These are phyloP conservation scores for Phenganax subtilis DNA, from an alignment of 92 coral and sea anemone species.

Conservation along the genomic window DNA sequence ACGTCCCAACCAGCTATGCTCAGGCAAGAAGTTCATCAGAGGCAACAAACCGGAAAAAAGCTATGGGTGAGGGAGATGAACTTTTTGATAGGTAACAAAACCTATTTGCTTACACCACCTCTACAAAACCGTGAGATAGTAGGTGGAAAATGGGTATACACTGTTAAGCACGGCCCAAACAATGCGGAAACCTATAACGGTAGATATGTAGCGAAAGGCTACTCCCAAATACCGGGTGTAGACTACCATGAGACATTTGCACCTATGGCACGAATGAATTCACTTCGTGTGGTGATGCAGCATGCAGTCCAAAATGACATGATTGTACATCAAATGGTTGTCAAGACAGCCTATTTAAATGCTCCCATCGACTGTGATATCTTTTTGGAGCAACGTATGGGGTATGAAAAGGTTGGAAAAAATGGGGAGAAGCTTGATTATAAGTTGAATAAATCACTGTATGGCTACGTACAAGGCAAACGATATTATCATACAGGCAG, in stretches of 20 bases:
- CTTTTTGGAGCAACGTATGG: conserved; percentile 31
- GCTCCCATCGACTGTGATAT: conserved; percentile 31
- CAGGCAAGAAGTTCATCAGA: conserved; percentile 21
- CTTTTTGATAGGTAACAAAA: conserved; percentile 1
- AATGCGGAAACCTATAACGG: conserved; percentile 41
- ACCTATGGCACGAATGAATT: conserved; percentile 47
- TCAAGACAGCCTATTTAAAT: no score
- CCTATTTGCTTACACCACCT: conserved; percentile 9
- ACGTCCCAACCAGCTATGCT: conserved; percentile 23
- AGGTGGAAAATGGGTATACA: conserved; percentile 48
- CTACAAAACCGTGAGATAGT: conserved; percentile 24
- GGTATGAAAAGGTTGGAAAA: conserved; percentile 27
- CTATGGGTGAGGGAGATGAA: conserved; percentile 26
- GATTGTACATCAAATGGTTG: conserved; percentile 19
- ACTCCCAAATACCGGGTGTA: conserved; percentile 47
- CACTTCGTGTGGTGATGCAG: conserved; percentile 22
- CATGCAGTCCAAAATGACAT: conserved; percentile 22
- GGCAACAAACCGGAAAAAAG: conserved; percentile 16
- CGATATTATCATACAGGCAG: no score
- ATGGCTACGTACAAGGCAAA: no score
- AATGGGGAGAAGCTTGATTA: neutral
- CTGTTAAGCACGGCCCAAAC: conserved; percentile 44
- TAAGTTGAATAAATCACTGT: no score
- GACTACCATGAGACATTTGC: conserved; percentile 53
- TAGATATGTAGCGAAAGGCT: conserved; percentile 54